Evolutionary conservation across 2,888 invertebrate species (phyloP).

Genomic region (Trichopoda pennipes): DNA sequence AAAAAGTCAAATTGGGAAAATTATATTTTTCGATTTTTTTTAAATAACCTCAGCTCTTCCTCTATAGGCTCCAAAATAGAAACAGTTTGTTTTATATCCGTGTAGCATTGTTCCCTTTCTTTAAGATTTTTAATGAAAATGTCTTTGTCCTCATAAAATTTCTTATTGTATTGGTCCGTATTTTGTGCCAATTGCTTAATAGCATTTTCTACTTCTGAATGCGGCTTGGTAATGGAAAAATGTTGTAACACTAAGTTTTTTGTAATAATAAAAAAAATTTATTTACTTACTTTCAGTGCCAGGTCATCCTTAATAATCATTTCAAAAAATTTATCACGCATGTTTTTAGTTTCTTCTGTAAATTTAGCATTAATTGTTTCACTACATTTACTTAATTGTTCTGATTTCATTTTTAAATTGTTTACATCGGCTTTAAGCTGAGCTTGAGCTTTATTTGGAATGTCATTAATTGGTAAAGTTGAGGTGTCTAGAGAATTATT

Average conservation of each 20-base stretch:
- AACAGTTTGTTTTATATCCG: conserved; percentile 20
- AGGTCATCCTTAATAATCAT: conserved; percentile 40
- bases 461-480: conserved; percentile 1
- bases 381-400: conserved; percentile 34
- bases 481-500: not conserved
- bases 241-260: not conserved
- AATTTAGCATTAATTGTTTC: conserved; percentile 17
- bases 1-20: not conserved
- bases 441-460: not conserved
- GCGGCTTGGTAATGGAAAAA: conserved; percentile 37
- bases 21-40: not conserved
- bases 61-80: conserved; percentile 23
- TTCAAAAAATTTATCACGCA: conserved; percentile 11
- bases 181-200: conserved; percentile 9
- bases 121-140: not conserved
- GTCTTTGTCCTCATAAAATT: conserved; percentile 7
- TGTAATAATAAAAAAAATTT: not conserved
- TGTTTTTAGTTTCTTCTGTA: conserved; percentile 41
- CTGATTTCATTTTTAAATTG: conserved; percentile 33
- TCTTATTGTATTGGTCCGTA: not conserved
- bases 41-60: conserved; percentile 38
- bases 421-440: conserved; percentile 5
- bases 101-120: conserved; percentile 2
- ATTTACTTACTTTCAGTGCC: conserved; percentile 34
- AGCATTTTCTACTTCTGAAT: conserved; percentile 35